phyloP scores from a whole-genome alignment of 2,113 vertebrate genomes.

The Istiophorus platypterus region DNA sequence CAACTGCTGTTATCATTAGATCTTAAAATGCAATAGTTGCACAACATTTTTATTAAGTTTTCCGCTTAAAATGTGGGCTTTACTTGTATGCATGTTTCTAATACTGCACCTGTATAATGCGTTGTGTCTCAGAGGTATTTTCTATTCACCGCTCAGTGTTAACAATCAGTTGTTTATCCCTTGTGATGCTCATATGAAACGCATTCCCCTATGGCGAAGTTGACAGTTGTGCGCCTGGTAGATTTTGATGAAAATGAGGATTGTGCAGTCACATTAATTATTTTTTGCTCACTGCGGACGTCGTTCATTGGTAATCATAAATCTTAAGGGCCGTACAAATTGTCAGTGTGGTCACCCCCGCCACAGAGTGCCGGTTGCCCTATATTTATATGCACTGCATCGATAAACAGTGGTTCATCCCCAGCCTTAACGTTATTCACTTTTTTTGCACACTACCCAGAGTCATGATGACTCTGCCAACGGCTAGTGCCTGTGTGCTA shows the following conservation, averaged over 20 bases:
- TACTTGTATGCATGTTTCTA: background rate
- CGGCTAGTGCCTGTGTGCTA: constrained; percentile 64
- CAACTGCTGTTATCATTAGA: background rate
- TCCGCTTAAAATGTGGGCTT: background rate
- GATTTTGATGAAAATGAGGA: background rate
- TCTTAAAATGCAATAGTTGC: too few relatives aligned
- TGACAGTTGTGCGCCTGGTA: background rate
- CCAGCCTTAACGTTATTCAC: constrained; percentile 71
- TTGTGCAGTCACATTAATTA: background rate
- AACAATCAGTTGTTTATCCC: background rate
- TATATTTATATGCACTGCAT: constrained; percentile 50
- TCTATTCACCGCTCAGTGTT: background rate
- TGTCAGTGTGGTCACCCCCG: constrained; percentile 2
- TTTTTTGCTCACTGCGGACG: too few relatives aligned
- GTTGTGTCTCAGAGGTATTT: background rate
- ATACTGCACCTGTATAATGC: constrained; percentile 8
- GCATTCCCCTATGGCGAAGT: background rate
- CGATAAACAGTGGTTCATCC: constrained; percentile 52
- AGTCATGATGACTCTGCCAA: constrained; percentile 77
- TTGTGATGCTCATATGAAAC: constrained; percentile 14
- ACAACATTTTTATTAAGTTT: background rate
- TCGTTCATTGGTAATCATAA: too few relatives aligned
- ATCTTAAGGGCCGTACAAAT: background rate
- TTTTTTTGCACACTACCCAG: constrained; percentile 81
- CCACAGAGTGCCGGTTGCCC: background rate